These are phyloP conservation scores for Forpus xanthops DNA, from an alignment of 2,797 vertebrate genomes.

Conservation along the genomic window DNA sequence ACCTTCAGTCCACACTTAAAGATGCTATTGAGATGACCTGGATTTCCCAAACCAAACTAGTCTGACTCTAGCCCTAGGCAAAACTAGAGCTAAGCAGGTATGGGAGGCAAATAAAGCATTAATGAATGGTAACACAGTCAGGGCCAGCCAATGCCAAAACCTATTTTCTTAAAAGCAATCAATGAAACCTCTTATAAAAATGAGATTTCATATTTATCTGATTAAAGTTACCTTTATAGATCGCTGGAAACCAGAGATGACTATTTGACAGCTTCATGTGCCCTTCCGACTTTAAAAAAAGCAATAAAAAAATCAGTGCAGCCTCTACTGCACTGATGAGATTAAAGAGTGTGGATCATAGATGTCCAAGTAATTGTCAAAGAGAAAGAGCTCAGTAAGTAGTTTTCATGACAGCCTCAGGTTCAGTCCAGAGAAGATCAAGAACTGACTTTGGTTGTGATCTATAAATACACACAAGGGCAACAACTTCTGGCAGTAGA, in stretches of 20 bases:
- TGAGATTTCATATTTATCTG: conserved; percentile 17
- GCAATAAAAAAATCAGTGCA: background rate
- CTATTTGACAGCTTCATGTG: conserved; percentile 8
- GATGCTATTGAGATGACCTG: background rate
- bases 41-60: background rate
- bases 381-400: background rate
- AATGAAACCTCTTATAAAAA: conserved; percentile 60
- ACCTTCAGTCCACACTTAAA: background rate
- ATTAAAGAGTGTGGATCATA: conserved; percentile 10
- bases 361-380: conserved; percentile 22
- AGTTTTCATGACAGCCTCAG: background rate
- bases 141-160: conserved; percentile 7
- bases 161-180: conserved; percentile 61
- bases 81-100: background rate
- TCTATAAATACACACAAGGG: conserved; percentile 12
- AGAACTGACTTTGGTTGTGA: conserved; percentile 8
- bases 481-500: background rate
- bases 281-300: background rate
- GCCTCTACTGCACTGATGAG: background rate
- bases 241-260: background rate
- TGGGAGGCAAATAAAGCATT: background rate
- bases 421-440: background rate
- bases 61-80: background rate
- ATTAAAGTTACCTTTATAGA: conserved; percentile 35
- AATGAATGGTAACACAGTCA: background rate